Percentiles rank a stretch among this genome's conserved stretches.
These are phyloP conservation scores for Poecilobothrus nobilitatus DNA, from an alignment of 2,888 invertebrate genomes.

Conservation along the genomic window DNA sequence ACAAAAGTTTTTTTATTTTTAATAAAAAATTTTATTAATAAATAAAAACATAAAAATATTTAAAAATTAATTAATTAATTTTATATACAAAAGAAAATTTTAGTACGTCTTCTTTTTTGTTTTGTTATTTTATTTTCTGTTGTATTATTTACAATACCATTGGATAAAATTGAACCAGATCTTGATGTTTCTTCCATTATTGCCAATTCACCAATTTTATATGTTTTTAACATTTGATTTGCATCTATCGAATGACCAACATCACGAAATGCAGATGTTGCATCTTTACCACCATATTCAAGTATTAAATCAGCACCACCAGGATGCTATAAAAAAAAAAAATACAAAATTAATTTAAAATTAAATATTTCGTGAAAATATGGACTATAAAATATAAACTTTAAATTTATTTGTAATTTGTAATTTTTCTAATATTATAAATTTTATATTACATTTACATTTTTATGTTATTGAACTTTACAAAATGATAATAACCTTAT, in stretches of 20 bases:
- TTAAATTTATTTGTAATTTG: too few species aligned
- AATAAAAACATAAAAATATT: too few species aligned
- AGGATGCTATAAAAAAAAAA: slow-evolving; percentile 52
- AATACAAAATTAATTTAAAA: not conserved
- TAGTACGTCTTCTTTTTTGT: slow-evolving; percentile 24
- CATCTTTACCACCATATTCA: slow-evolving; percentile 60
- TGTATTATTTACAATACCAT: slow-evolving; percentile 14
- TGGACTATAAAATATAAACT: too few species aligned
- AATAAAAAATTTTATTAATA: too few species aligned
- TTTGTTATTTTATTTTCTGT: slow-evolving; percentile 6
- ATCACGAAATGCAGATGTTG: slow-evolving; percentile 56
- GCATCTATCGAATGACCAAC: slow-evolving; percentile 63
- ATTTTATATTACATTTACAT: too few species aligned
- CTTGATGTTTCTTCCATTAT: slow-evolving; percentile 22
- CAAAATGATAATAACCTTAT: too few species aligned
- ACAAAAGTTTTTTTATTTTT: too few species aligned
- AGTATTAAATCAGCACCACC: slow-evolving; percentile 55
- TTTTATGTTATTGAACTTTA: too few species aligned
- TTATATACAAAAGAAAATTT: slow-evolving; percentile 26
- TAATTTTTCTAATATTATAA: too few species aligned
- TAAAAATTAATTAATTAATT: not conserved
- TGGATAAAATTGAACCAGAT: slow-evolving; percentile 19
- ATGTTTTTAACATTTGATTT: slow-evolving; percentile 47
- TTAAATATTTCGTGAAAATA: slow-evolving; percentile 7
- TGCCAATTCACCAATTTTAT: slow-evolving; percentile 57